Conservation (phyloP, 2,797 vertebrate genomes). For the Vespertilio murinus region DNA sequence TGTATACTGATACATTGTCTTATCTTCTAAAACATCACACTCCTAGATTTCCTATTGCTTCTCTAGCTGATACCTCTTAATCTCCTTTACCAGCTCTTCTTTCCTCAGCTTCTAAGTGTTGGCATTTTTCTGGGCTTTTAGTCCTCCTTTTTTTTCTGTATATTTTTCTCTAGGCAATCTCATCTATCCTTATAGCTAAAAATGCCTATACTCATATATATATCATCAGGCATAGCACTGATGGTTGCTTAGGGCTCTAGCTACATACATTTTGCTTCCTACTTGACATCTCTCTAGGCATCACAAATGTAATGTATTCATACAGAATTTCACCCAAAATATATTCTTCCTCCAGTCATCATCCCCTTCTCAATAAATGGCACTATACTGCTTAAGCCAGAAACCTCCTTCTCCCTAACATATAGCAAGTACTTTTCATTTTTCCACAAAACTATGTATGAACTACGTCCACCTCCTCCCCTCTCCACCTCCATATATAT, state of each 20-base stretch:
- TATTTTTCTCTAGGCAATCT: constrained; percentile 1
- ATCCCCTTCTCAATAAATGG: not conserved
- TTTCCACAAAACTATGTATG: not conserved
- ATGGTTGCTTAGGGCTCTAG: not conserved
- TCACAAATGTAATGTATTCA: not conserved
- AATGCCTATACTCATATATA: not conserved
- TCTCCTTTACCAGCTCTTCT: not conserved
- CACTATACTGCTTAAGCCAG: not conserved
- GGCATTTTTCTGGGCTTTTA: not conserved
- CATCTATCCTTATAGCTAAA: not conserved
- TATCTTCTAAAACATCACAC: not conserved
- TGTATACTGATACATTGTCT: not conserved
- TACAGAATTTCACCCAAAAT: not conserved
- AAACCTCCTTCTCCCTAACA: not conserved
- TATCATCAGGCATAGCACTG: not conserved
- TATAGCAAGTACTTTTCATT: not conserved
- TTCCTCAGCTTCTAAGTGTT: not conserved
- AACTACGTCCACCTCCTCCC: not conserved
- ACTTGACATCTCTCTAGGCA: not conserved
- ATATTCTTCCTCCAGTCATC: not conserved
- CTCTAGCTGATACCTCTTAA: not conserved
- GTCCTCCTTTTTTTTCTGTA: not conserved
- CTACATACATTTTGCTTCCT: not conserved
- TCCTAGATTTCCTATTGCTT: constrained; percentile 11
- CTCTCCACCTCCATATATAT: not conserved